Percentiles rank a stretch among this genome's conserved stretches.
phyloP scores from a whole-genome alignment of 2,888 invertebrate genomes.

The Epinotia demarniana region DNA sequence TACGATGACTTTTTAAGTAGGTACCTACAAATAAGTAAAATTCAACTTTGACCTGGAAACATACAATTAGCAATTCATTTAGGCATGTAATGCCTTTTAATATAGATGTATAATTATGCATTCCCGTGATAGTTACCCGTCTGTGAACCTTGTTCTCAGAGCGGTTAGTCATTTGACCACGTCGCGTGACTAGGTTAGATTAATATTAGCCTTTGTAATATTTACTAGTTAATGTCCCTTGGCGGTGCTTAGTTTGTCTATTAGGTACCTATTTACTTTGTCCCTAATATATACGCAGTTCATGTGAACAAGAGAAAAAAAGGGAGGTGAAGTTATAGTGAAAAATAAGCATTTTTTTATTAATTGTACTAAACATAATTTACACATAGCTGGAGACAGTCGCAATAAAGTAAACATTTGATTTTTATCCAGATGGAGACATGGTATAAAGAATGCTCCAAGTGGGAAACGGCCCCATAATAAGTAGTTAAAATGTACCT shows the following conservation, averaged over 20 bases:
- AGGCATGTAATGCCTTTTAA: too few species aligned
- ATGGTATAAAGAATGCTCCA: too few species aligned
- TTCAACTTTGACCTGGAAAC: too few species aligned
- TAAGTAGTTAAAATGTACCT: too few species aligned
- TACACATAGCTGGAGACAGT: not conserved
- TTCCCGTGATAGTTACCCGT: constrained; percentile 5
- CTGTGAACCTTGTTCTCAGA: constrained; percentile 29
- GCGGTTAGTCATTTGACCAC: constrained; percentile 35
- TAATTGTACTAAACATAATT: too few species aligned
- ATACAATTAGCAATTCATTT: too few species aligned
- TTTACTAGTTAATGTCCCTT: constrained; percentile 36
- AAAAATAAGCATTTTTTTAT: too few species aligned
- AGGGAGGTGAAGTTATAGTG: not conserved
- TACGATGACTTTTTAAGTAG: too few species aligned
- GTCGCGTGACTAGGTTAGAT: constrained; percentile 41
- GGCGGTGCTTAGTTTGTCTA: constrained; percentile 21
- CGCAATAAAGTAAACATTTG: constrained; percentile 1
- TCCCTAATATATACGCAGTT: constrained; percentile 17
- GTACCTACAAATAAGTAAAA: too few species aligned
- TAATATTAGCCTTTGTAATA: constrained; percentile 32
- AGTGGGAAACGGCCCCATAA: too few species aligned
- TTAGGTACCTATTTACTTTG: constrained; percentile 6
- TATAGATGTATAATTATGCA: not conserved
- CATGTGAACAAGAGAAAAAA: not conserved
- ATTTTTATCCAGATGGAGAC: not conserved